A percentile compares a stretch with the other conserved stretches of the same genome.
Conservation (phyloP, 2,888 invertebrate genomes). For the Creontiades dilutus region DNA sequence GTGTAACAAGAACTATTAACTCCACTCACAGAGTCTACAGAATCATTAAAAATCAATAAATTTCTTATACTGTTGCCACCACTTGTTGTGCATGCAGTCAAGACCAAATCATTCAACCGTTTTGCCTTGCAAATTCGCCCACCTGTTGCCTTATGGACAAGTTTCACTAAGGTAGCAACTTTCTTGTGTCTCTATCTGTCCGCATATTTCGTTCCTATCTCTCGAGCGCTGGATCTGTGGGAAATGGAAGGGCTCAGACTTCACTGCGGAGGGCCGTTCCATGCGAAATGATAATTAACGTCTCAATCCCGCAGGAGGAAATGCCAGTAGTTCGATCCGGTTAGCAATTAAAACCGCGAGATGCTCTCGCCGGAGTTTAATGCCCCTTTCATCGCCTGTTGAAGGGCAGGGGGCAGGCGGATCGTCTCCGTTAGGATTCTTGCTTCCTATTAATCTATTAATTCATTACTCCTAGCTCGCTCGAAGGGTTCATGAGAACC, state of each 20-base stretch:
- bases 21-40: too few relatives aligned
- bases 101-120: too few relatives aligned
- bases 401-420: slow-evolving; percentile 18
- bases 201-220: too few relatives aligned
- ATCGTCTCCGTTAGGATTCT: slow-evolving; percentile 3
- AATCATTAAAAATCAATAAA: too few relatives aligned
- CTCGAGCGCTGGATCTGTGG: neutral
- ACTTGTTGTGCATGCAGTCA: too few relatives aligned
- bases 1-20: too few relatives aligned
- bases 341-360: slow-evolving; percentile 25
- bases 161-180: too few relatives aligned
- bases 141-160: too few relatives aligned
- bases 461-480: neutral
- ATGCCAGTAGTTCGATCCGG: slow-evolving; percentile 39
- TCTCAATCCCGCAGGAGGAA: slow-evolving; percentile 30
- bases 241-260: neutral
- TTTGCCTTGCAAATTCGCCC: too few relatives aligned
- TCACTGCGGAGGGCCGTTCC: neutral
- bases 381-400: slow-evolving; percentile 22
- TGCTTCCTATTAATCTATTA: slow-evolving; percentile 6
- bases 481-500: neutral
- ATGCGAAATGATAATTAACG: slow-evolving; percentile 36
- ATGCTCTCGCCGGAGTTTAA: slow-evolving; percentile 21
- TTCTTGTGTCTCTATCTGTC: too few relatives aligned
- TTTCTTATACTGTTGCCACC: too few relatives aligned